Base-by-base conservation (phyloP, 2,888 invertebrate species). In the Arctia plantaginis region DNA sequence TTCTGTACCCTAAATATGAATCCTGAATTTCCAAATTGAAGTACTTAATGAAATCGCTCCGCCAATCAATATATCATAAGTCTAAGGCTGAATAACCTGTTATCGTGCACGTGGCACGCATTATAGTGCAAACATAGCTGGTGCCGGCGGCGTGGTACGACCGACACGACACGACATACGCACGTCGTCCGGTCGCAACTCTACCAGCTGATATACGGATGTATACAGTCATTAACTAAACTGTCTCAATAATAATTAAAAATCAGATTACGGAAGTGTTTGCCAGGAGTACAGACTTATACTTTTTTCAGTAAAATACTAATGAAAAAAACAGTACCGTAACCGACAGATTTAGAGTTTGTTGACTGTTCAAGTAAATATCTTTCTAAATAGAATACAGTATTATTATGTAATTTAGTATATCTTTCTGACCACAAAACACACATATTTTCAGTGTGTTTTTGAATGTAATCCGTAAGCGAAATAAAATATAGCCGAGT, bases 81-180 rank as follows among this genome's bases (percentile, higher is more conserved):
- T 76, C 80, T 89, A 85, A 88, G 88, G 89, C 90, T 86, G 90
- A 92, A 91, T 89, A 93, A 93, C 93, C 93, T 93, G 92, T 93
- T 93, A 93, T 93, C 91, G 86, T 90, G 86, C 93, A 94, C 92
- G 91, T 92, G 92, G 89, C 78, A 82, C 81, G 82, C 86, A 87
- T 85, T 86, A 81, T 81, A 88, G 81, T 85, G 87, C 89, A 90
- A 90, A 90, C 89, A 84, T 80, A 75, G 80, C 80, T 77, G 81
- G 82, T 80, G 80, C 82, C 78, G 80, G 78, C 82, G 83, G 74
- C 79, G 81, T 72, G 76, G 73, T 78, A 67, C 76, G 72, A 74
- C 77, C 73, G 79, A 79, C 84, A 80, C 77, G 79, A 82, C 71
- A 73, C 41, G 78, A 72, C 71, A 20, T 39, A 44, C 41, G 35